Percentiles rank a stretch among this genome's conserved stretches.
phyloP scores from a whole-genome alignment of 2,888 invertebrate genomes.

The Calliopum simillimum region DNA sequence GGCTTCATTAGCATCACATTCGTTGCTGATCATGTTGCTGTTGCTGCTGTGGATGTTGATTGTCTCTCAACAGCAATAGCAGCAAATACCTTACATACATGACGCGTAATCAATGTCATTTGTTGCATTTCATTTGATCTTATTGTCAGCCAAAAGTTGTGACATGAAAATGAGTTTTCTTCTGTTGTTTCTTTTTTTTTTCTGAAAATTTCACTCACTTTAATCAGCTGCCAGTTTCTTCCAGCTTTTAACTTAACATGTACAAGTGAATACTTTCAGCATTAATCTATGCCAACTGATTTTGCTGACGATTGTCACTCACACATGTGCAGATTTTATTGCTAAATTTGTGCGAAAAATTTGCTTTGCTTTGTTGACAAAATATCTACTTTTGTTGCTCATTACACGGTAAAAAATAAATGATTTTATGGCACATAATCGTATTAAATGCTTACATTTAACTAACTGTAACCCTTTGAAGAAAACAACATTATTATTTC shows the following conservation, averaged over 20 bases:
- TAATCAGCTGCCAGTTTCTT: neutral
- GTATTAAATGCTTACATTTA: too few relatives aligned
- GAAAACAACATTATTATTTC: too few relatives aligned
- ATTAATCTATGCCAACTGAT: neutral
- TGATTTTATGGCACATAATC: neutral
- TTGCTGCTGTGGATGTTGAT: neutral
- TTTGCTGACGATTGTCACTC: neutral
- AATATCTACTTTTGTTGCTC: too few relatives aligned
- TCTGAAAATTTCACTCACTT: conserved; percentile 11
- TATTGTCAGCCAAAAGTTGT: conserved; percentile 26
- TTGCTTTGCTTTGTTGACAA: neutral
- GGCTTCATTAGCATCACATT: conserved; percentile 31
- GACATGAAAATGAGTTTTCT: conserved; percentile 3
- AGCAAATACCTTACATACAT: conserved; percentile 7
- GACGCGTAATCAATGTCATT: conserved; percentile 13
- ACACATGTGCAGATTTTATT: conserved; percentile 5
- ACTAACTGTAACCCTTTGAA: too few relatives aligned
- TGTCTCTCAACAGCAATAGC: neutral
- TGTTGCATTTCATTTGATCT: conserved; percentile 9
- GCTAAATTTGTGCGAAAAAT: conserved; percentile 23
- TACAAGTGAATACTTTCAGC: conserved; percentile 6
- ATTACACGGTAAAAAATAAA: too few relatives aligned
- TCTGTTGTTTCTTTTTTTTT: neutral
- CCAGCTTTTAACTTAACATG: neutral
- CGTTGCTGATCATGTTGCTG: neutral